Conservation (phyloP, 2,113 vertebrate species). For the Megaleporinus macrocephalus region DNA sequence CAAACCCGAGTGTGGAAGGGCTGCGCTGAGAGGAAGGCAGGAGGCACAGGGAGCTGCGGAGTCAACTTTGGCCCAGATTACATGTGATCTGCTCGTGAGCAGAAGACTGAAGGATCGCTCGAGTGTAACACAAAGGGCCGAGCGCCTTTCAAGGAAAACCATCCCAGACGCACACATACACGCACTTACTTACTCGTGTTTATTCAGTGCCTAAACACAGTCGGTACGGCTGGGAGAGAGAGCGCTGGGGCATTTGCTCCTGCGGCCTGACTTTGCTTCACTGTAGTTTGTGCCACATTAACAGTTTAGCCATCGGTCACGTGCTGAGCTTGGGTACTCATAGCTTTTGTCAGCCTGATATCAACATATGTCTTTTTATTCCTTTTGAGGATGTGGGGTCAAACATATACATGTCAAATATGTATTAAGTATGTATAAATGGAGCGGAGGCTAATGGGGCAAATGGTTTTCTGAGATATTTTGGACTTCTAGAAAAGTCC, state of each 20-base stretch:
- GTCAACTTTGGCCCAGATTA: slow-evolving; percentile 50
- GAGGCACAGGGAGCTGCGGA: background rate
- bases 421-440: no score
- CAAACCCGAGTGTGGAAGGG: slow-evolving; percentile 25
- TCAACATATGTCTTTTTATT: no score
- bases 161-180: slow-evolving; percentile 25
- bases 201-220: slow-evolving; percentile 47
- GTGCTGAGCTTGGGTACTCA: background rate
- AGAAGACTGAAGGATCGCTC: slow-evolving; percentile 32
- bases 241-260: background rate
- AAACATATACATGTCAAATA: no score
- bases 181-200: slow-evolving; percentile 39
- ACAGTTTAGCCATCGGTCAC: slow-evolving; percentile 21
- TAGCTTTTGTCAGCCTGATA: background rate
- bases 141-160: slow-evolving; percentile 47
- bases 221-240: slow-evolving; percentile 22
- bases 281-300: slow-evolving; percentile 32
- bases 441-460: no score
- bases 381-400: no score
- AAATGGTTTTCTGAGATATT: no score
- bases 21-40: slow-evolving; percentile 11
- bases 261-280: slow-evolving; percentile 4
- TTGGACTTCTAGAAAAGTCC: no score
- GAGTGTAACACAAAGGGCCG: slow-evolving; percentile 37
- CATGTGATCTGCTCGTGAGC: slow-evolving; percentile 42